Evolutionary conservation across 2,888 invertebrate genomes (phyloP).

Genomic region (Choristoneura rosaceana): DNA sequence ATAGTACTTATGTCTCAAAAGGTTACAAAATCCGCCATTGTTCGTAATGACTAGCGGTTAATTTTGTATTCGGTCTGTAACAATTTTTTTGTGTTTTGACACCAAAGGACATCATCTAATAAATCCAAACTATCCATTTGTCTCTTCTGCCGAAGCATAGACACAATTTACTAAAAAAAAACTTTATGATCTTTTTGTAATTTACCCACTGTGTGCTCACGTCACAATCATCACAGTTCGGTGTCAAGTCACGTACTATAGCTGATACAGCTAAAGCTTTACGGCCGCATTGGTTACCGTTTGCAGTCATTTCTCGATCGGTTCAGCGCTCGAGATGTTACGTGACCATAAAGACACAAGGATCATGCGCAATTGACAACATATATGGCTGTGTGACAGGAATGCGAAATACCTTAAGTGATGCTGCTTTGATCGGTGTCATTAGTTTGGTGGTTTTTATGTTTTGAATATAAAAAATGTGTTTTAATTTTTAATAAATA

Average conservation of each 20-base stretch:
- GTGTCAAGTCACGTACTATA: slow-evolving; percentile 54
- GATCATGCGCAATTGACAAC: slow-evolving; percentile 30
- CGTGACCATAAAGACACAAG: slow-evolving; percentile 55
- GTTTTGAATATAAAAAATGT: background rate
- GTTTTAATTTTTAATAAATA: too few species aligned
- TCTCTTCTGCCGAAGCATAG: too few species aligned
- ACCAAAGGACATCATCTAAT: too few species aligned
- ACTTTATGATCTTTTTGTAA: background rate
- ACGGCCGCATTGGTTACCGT: slow-evolving; percentile 56
- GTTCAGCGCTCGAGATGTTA: slow-evolving; percentile 59
- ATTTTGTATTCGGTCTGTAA: too few species aligned
- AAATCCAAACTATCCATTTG: too few species aligned
- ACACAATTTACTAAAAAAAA: too few species aligned
- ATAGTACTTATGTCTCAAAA: too few species aligned
- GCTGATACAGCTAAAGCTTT: slow-evolving; percentile 68
- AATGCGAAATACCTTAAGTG: slow-evolving; percentile 7
- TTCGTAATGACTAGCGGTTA: too few species aligned
- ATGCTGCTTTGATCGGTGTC: background rate
- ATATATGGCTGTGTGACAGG: slow-evolving; percentile 24
- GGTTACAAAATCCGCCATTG: too few species aligned
- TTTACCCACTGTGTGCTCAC: background rate
- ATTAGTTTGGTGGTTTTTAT: background rate
- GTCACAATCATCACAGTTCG: slow-evolving; percentile 23
- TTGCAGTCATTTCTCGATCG: slow-evolving; percentile 52
- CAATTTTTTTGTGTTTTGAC: too few species aligned